These are phyloP conservation scores for Crenichthys baileyi DNA, from an alignment of 2,797 vertebrate species.

Conservation along the genomic window DNA sequence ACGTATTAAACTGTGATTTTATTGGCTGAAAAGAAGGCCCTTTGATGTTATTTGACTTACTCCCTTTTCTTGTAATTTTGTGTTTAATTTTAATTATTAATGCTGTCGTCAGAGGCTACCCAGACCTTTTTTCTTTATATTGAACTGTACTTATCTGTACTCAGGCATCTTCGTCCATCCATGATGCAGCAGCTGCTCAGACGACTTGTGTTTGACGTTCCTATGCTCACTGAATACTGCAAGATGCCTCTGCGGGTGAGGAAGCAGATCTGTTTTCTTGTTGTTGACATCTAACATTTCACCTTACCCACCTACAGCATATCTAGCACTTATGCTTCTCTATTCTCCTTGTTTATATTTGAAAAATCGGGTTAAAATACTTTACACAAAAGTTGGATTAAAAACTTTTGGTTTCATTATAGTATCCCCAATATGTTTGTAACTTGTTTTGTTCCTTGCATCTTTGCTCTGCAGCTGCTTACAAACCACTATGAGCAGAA, in stretches of 20 bases:
- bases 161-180: constrained; percentile 92
- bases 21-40: background rate
- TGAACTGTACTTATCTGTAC: background rate
- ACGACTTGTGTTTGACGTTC: constrained; percentile 97
- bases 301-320: background rate
- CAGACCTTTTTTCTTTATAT: background rate
- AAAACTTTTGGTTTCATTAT: background rate
- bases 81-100: background rate
- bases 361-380: background rate
- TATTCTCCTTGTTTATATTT: background rate
- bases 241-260: constrained; percentile 94
- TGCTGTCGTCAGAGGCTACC: background rate
- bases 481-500: constrained; percentile 96
- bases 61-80: background rate
- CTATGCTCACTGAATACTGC: constrained; percentile 93
- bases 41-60: background rate
- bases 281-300: constrained; percentile 9
- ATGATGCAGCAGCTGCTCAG: constrained; percentile 97
- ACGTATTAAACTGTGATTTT: background rate
- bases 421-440: background rate
- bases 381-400: background rate
- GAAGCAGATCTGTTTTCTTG: background rate
- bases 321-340: background rate
- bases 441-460: background rate
- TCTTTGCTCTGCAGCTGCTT: constrained; percentile 84